Base-by-base conservation (phyloP, 2,113 vertebrate species). In the Phylloscopus trochilus region DNA sequence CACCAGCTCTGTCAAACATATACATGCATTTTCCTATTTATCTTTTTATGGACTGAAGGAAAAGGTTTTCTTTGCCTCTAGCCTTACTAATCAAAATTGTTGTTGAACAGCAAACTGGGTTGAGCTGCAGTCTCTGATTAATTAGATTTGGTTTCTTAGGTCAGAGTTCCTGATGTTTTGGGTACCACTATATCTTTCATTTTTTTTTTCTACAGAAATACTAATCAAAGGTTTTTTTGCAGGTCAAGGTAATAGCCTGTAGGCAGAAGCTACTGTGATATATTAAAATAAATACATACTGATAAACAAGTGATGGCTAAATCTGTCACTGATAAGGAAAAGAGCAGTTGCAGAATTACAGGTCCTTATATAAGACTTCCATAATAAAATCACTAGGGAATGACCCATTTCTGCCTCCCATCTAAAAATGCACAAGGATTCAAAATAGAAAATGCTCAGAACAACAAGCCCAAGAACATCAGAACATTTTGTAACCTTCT, bases 331-430 rank as follows among this genome's bases (percentile, higher is more conserved):
- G 2, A 31, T 55, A 70, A 88, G 47, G 19, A 52, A 58, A 77
- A 83, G 56, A 80, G 51, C 1, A 4, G 67, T 67, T 88, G 39
- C 35, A 80, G 62, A 92, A 74, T 88, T 81, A 78, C 17, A 88
- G 31, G 10, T 69, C 55, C 24, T 85, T 92, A 78, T 35, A 23
- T 77, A 94, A 94, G 39, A 33, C 8, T 86, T 83, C 63, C 56
- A 44, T 74, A 86, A 53, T 74, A 86, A 88, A 72, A 92, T 69
- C 79, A 86, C 76, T 81, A 68, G 52, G 69, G 76, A 93, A 92
- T 89, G 79, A 94, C 93, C 92, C 79, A 81, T 49, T 97, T 95
- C 68, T 90, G 31, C 76, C 37, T 95, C 52, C 31, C 33, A 78
- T 86, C 44, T 96, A 49, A 94, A 95, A 94, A 88, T 70, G 56